Evolutionary conservation across 2,888 invertebrate genomes (phyloP).

Genomic region (Rhopalosiphum nymphaeae): DNA sequence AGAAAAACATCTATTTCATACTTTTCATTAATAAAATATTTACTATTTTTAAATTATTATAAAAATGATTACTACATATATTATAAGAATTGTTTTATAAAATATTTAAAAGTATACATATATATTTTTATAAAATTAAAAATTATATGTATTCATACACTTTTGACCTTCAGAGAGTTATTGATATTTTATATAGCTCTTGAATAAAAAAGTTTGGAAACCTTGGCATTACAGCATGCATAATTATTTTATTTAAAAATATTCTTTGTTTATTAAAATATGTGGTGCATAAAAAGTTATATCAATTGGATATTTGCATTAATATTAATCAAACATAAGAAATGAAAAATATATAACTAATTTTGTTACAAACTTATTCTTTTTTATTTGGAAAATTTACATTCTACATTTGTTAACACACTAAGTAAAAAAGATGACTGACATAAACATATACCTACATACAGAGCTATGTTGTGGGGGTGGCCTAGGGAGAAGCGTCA

Average conservation of each 20-base stretch:
- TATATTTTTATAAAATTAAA: too few species aligned
- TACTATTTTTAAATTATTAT: not conserved
- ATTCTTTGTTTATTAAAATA: not conserved
- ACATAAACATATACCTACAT: too few species aligned
- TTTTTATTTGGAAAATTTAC: too few species aligned
- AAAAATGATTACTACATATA: slow-evolving; percentile 32
- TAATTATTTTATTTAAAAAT: not conserved
- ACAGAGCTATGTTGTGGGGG: too few species aligned
- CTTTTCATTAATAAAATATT: not conserved
- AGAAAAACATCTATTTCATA: not conserved
- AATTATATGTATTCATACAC: too few species aligned
- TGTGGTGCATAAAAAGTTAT: not conserved
- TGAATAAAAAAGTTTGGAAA: too few species aligned
- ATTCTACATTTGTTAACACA: too few species aligned
- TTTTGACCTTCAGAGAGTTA: too few species aligned
- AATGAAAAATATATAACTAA: not conserved
- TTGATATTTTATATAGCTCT: too few species aligned
- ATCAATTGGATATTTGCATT: not conserved
- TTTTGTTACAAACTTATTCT: slow-evolving; percentile 72
- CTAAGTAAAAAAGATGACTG: too few species aligned
- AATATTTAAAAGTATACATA: too few species aligned
- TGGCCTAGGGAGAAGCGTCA: too few species aligned
- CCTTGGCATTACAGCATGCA: not conserved
- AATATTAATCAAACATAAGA: not conserved
- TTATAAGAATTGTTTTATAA: not conserved